Evolutionary conservation across 2,797 vertebrate genomes (phyloP), one percentile per base, ranked within the genome.

Genomic region (Lagocephalus sceleratus): DNA sequence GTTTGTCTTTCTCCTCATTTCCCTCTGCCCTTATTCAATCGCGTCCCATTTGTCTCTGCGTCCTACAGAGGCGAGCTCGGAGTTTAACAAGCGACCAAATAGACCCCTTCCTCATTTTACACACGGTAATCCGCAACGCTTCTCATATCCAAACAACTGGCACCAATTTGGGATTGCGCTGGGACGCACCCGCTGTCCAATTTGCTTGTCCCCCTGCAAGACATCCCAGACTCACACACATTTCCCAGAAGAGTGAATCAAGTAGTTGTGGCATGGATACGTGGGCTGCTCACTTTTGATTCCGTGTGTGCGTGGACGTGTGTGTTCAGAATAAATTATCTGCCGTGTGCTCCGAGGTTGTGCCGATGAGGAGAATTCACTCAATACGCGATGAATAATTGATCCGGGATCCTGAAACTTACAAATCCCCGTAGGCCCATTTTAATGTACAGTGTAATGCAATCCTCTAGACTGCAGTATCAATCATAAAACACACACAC

Each of bases 371-470:
- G 56, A 72, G 32, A 59, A 32, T 20, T 17, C 14, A 74, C 73
- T 86, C 84, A 76, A 84, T 82, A 85, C 46, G 66, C 47, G 63
- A 81, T 84, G 71, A 84, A 87, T 79, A 87, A 87, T 83, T 84
- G 73, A 88, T 86, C 50, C 44, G 23, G 47, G 47, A 80, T 68
- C 54, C 68, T 78, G 72, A 47, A 56, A 60, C 51, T 83, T 85
- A 79, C 66, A 85, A 79, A 66, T 78, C 82, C 81, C 79, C 44
- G 57, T 1, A 38, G 80, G 45, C 73, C 65, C 17, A 52, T 83
- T 82, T 76, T 64, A 67, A n/a, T 40, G 56, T 60, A 78, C 26
- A 47, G 26, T 63, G 72, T 78, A 66, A 66, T 59, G 72, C 46
- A 43, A 54, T 29, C 49, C 66, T 65, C 64, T 47, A 54, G 17